phyloP scores from a whole-genome alignment of 2,888 invertebrate species.

The Monopis laevigella region DNA sequence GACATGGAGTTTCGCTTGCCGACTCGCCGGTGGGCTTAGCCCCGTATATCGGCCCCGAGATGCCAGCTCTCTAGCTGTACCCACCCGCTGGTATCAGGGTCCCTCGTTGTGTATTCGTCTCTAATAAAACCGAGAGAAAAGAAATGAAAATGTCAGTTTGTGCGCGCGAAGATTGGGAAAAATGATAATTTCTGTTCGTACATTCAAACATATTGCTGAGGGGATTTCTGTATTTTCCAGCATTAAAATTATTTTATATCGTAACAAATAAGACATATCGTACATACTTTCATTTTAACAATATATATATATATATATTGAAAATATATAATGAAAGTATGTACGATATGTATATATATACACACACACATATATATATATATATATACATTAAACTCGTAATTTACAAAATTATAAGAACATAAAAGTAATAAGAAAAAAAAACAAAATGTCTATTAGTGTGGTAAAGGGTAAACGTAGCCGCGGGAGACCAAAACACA shows the following conservation, averaged over 20 bases:
- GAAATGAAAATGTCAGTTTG: constrained; percentile 29
- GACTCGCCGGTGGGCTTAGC: constrained; percentile 40
- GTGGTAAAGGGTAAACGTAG: too few relatives aligned
- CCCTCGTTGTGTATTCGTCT: constrained; percentile 38
- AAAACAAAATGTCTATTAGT: too few relatives aligned
- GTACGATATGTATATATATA: too few relatives aligned
- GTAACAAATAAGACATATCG: constrained; percentile 5
- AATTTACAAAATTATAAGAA: too few relatives aligned
- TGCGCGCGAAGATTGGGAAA: constrained; percentile 15
- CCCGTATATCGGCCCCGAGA: constrained; percentile 22
- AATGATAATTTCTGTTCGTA: constrained; percentile 13
- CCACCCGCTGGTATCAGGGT: constrained; percentile 27
- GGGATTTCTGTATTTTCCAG: constrained; percentile 10
- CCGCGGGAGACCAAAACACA: too few relatives aligned
- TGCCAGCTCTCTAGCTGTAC: constrained; percentile 30
- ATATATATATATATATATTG: too few relatives aligned
- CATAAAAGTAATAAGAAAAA: too few relatives aligned
- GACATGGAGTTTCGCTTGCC: constrained; percentile 42
- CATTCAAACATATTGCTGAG: constrained; percentile 8
- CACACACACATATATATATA: too few relatives aligned
- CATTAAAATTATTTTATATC: constrained; percentile 6
- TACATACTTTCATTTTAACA: too few relatives aligned
- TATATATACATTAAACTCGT: too few relatives aligned
- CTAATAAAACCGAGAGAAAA: constrained; percentile 35
- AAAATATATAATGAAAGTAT: too few relatives aligned